A percentile compares a stretch with the other conserved stretches of the same genome.
Conservation (phyloP, 2,888 invertebrate genomes). For the Cremastinae sp. region DNA sequence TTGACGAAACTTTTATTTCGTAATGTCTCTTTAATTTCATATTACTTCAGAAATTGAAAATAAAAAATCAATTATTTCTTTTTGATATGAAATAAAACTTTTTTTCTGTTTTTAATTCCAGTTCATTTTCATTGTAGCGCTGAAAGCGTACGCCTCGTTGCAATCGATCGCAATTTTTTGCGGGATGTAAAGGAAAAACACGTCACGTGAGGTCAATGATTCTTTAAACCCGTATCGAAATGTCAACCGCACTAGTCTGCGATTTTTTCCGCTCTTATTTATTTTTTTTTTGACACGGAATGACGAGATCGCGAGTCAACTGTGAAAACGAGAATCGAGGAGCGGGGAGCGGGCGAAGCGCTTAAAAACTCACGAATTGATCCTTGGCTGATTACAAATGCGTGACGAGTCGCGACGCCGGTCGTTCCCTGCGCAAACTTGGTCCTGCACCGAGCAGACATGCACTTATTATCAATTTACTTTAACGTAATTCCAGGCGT, state of each 20-base stretch:
- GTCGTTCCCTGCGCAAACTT: constrained; percentile 26
- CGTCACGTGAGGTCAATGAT: constrained; percentile 27
- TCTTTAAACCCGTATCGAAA: constrained; percentile 28
- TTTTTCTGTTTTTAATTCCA: too few species aligned
- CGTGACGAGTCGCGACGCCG: constrained; percentile 35
- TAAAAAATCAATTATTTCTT: constrained; percentile 3
- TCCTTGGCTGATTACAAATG: constrained; percentile 26
- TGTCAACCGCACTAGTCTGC: constrained; percentile 27
- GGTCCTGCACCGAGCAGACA: constrained; percentile 9
- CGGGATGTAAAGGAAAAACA: background rate
- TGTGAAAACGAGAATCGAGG: constrained; percentile 14
- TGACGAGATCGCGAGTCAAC: constrained; percentile 13
- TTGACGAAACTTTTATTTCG: too few species aligned
- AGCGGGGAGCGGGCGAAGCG: background rate
- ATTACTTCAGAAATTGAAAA: too few species aligned
- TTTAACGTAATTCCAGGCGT: background rate
- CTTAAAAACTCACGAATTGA: constrained; percentile 27
- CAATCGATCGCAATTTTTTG: constrained; percentile 6
- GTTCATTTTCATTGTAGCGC: background rate
- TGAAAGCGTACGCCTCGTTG: too few species aligned
- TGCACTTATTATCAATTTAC: constrained; percentile 2
- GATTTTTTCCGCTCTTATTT: background rate
- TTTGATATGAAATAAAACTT: background rate
- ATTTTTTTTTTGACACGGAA: constrained; percentile 20
- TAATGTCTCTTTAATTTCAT: too few species aligned